Percentiles rank a stretch among this genome's conserved stretches.
Conservation (phyloP, 1,140 invertebrate genomes). For the Branchinecta lindahli region DNA sequence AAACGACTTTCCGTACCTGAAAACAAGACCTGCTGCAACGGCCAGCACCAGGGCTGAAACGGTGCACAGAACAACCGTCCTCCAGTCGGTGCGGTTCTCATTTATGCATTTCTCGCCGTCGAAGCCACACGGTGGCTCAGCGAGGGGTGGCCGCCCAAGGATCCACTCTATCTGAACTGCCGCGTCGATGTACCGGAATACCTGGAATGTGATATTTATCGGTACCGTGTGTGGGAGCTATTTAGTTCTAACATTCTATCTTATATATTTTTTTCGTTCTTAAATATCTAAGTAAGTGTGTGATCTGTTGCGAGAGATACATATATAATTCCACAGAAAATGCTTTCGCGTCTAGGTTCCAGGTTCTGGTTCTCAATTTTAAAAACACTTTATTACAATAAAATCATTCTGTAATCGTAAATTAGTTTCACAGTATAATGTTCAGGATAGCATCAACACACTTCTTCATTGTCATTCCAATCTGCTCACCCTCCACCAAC, state of each 20-base stretch:
- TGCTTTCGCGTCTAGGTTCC: no score
- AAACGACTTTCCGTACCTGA: conserved; percentile 39
- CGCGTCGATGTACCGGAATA: conserved; percentile 44
- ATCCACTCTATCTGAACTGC: conserved; percentile 54
- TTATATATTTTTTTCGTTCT: no score
- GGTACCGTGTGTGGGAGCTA: conserved; percentile 27
- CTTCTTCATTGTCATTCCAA: no score
- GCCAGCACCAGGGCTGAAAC: conserved; percentile 40
- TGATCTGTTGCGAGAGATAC: no score
- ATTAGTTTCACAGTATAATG: no score
- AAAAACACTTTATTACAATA: no score
- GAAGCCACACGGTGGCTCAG: conserved; percentile 60
- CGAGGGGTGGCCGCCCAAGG: conserved; percentile 44
- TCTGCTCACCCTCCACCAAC: no score
- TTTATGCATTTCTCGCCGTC: conserved; percentile 45
- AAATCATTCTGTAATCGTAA: no score
- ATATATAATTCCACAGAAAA: no score
- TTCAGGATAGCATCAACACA: no score
- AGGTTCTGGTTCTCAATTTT: no score
- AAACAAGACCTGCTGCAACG: conserved; percentile 41
- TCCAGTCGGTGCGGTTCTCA: conserved; percentile 38
- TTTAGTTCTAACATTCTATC: conserved; percentile 38
- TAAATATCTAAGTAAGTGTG: no score
- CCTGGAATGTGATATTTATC: conserved; percentile 32
- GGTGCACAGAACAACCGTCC: conserved; percentile 38